Conservation (phyloP, 2,888 invertebrate genomes). For the Smittia aterrima region DNA sequence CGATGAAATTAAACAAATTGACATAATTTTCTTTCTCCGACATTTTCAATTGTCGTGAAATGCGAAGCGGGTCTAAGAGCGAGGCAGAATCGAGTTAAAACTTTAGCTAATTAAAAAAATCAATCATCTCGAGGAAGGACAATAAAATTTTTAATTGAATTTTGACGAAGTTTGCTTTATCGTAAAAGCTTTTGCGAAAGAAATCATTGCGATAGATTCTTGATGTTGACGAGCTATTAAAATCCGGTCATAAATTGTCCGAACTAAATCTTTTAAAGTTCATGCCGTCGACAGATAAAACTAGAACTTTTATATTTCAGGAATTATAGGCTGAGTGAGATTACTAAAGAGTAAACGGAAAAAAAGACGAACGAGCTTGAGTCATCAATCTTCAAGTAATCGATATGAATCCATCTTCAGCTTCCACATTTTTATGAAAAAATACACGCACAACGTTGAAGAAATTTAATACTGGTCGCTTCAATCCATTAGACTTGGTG, state of each 20-base stretch:
- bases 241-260: no score
- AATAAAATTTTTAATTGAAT: slow-evolving; percentile 11
- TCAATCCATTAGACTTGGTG: not conserved
- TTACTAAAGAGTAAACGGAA: not conserved
- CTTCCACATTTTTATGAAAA: not conserved
- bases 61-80: not conserved
- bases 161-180: not conserved
- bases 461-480: not conserved
- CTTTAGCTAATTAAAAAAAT: not conserved
- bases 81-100: not conserved
- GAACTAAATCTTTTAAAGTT: no score
- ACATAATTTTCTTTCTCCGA: not conserved
- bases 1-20: not conserved
- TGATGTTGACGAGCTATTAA: no score
- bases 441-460: not conserved
- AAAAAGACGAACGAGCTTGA: not conserved
- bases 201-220: no score
- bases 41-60: not conserved
- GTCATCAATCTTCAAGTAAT: slow-evolving; percentile 24
- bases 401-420: slow-evolving; percentile 10
- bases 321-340: not conserved
- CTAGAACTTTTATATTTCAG: no score
- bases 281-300: no score
- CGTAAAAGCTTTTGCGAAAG: no score
- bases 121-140: not conserved